These are phyloP conservation scores for Aphelocoma californica DNA, from an alignment of 2,797 vertebrate species.

Conservation along the genomic window DNA sequence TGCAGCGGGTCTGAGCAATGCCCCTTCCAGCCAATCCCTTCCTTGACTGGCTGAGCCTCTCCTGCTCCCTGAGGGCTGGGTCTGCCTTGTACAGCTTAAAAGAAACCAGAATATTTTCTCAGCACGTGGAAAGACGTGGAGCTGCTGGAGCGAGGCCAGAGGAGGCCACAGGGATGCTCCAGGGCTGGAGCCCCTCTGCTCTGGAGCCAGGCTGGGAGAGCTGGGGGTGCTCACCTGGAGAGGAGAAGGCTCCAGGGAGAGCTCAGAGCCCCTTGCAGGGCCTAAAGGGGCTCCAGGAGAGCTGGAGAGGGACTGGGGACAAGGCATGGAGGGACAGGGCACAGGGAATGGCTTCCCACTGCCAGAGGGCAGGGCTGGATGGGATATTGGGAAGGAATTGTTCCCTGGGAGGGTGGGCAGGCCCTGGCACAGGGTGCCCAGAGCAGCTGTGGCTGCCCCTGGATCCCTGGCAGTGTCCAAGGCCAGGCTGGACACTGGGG, in stretches of 20 bases:
- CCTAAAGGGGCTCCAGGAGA: not conserved
- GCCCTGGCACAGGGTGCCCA: not conserved
- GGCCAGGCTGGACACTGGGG: fast-evolving
- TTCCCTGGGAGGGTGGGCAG: fast-evolving
- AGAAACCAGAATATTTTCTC: not conserved
- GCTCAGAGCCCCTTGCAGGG: not conserved
- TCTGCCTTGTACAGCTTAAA: not conserved
- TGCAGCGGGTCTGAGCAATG: not conserved
- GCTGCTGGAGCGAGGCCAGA: fast-evolving
- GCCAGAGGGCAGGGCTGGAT: not conserved
- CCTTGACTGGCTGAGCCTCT: not conserved
- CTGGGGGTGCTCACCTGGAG: not conserved
- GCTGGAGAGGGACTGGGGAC: not conserved
- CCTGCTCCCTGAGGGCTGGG: not conserved
- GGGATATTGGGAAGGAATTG: not conserved
- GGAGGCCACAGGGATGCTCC: fast-evolving
- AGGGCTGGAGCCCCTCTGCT: not conserved
- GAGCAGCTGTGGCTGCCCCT: not conserved
- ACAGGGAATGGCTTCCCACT: not conserved
- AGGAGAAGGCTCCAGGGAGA: not conserved
- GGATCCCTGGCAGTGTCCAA: not conserved
- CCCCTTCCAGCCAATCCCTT: not conserved
- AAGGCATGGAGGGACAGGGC: not conserved
- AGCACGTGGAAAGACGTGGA: fast-evolving
- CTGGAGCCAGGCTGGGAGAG: not conserved